Percentiles rank a stretch among this genome's conserved stretches.
These are phyloP conservation scores for Acanthis flammea DNA, from an alignment of 2,797 vertebrate species.

Conservation along the genomic window DNA sequence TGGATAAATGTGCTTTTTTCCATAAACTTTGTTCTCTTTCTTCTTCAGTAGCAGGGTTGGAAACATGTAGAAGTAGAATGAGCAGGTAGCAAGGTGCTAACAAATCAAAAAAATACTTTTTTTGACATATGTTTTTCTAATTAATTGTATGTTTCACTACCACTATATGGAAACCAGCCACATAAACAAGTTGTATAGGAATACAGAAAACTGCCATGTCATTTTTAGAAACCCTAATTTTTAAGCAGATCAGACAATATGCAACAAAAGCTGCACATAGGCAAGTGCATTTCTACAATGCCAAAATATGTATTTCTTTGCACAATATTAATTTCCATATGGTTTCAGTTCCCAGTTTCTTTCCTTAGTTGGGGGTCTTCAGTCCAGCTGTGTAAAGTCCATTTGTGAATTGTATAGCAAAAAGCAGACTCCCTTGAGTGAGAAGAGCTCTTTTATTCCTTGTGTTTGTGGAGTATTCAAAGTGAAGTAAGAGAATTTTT, in stretches of 20 bases:
- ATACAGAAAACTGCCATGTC: neutral
- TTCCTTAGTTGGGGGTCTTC: neutral
- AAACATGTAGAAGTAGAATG: neutral
- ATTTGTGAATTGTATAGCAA: neutral
- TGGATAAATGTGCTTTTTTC: neutral
- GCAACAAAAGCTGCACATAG: neutral
- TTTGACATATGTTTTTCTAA: neutral
- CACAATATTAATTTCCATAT: neutral
- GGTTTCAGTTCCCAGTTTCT: neutral
- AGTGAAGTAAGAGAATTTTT: neutral
- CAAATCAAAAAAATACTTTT: neutral
- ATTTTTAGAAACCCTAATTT: neutral
- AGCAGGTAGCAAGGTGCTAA: neutral
- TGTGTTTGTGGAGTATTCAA: conserved; percentile 1
- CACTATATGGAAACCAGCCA: neutral
- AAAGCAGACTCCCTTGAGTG: neutral
- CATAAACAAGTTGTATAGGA: neutral
- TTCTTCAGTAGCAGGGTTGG: neutral
- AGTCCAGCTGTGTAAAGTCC: neutral
- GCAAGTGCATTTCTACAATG: neutral
- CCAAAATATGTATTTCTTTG: neutral
- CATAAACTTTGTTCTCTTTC: neutral
- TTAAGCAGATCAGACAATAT: neutral
- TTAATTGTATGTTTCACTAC: neutral
- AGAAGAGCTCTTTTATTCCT: conserved; percentile 9